Percentiles rank a stretch among this genome's conserved stretches.
Evolutionary conservation across 1,140 invertebrate genomes (phyloP).

Genomic region (Odontomachus brunneus): DNA sequence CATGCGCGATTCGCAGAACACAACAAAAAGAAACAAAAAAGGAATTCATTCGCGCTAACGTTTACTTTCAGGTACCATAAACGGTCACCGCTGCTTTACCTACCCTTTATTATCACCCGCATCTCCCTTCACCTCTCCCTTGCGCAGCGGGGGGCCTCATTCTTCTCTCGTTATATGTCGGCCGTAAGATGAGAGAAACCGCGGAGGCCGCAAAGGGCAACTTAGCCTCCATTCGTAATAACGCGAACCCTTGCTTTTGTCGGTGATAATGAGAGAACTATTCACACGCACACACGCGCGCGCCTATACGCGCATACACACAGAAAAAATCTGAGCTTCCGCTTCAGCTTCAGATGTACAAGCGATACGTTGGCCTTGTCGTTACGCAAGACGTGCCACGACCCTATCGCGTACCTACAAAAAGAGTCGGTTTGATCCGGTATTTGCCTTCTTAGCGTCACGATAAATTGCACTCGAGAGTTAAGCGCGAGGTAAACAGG

Average conservation of each 20-base stretch:
- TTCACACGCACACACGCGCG: neutral
- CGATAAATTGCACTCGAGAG: slow-evolving; percentile 36
- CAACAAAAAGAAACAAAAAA: no score
- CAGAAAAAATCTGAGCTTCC: slow-evolving; percentile 27
- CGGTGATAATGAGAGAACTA: slow-evolving; percentile 44
- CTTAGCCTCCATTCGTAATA: slow-evolving; percentile 37
- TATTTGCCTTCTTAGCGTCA: slow-evolving; percentile 21
- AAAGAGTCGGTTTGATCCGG: neutral
- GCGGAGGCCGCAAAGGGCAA: neutral
- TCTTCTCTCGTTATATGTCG: slow-evolving; percentile 48
- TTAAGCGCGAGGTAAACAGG: slow-evolving; percentile 10
- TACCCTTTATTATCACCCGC: slow-evolving; percentile 34
- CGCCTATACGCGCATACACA: no score
- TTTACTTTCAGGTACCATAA: slow-evolving; percentile 34
- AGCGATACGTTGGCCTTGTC: slow-evolving; percentile 27
- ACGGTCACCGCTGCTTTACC: slow-evolving; percentile 26
- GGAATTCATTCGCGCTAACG: slow-evolving; percentile 48
- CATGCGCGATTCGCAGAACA: neutral
- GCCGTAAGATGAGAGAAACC: slow-evolving; percentile 9
- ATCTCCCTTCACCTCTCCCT: neutral
- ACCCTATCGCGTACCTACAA: neutral
- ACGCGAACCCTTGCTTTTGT: slow-evolving; percentile 28
- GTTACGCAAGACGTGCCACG: neutral
- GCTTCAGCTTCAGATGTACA: slow-evolving; percentile 1
- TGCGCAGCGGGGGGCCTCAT: slow-evolving; percentile 24